Base-by-base conservation (phyloP, 1,140 invertebrate genomes). In the Leguminivora glycinivorella region DNA sequence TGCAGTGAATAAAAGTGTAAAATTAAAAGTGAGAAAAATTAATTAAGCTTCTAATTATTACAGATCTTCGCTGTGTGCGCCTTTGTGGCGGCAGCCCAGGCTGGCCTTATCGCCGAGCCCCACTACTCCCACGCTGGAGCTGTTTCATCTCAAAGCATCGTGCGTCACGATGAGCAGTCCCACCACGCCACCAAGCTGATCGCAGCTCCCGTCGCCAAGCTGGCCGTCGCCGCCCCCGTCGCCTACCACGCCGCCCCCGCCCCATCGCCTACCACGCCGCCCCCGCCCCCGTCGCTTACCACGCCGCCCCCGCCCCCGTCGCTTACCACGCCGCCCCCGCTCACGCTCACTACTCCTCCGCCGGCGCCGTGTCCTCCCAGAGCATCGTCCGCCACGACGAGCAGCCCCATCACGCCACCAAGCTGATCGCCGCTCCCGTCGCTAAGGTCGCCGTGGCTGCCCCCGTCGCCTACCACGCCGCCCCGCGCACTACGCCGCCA, bases 381-480 rank as follows among this genome's bases (percentile, higher is more conserved):
- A 75, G 69, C 69, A 70, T 72, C 67, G 73, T 84, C 40, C 77
- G 82, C 52, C 78, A 87, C 52, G 82, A 83, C 43, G 74, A 84
- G 72, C 82, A 63, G 58, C 29, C 58, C n/a, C 58, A 72, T 3
- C 72, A 75, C 3, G 60, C 68, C 5, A 69, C 70, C 22, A 72
- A 74, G 56, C 60, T 72, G 52, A 52, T 70, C 79, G 58, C 89
- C 38, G 83, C 82, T 70, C 85, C 85, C 69, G 83, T 82, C 40
- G 70, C 72, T 17, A 70, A 77, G n/a, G 70, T 79, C 43, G 88
- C 84, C 24, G 83, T 85, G 56, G 85, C 88, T 70, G 80, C 91
- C 22, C 76, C 89, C 26, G 77, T 74, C 1, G 25, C 73, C 68
- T 75, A 77, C 43, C 72, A 75, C 60, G 70, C 74, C 68, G 69